A percentile compares a stretch with the other conserved stretches of the same genome.
Evolutionary conservation across 2,113 vertebrate genomes (phyloP).

Genomic region (Semicossyphus pulcher): DNA sequence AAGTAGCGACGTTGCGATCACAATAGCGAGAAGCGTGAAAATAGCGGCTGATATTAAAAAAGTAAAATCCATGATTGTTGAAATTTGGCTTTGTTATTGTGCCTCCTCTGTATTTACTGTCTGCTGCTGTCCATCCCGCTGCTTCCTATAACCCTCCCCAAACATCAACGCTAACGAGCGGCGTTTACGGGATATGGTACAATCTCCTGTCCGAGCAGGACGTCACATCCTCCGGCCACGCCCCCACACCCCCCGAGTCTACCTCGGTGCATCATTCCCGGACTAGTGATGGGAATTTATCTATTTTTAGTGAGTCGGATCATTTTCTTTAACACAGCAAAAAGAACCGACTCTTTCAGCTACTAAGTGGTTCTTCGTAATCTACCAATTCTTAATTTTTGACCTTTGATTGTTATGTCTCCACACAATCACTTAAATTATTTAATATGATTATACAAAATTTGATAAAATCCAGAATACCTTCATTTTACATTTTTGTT

Average conservation of each 20-base stretch:
- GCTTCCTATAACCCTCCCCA: constrained; percentile 35
- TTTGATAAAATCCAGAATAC: too few relatives aligned
- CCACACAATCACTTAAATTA: too few relatives aligned
- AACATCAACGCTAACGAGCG: constrained; percentile 41
- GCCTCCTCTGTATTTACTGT: neutral
- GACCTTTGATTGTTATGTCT: too few relatives aligned
- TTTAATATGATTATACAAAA: too few relatives aligned
- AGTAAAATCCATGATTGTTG: constrained; percentile 61
- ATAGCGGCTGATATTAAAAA: constrained; percentile 63
- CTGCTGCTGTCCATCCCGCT: constrained; percentile 19
- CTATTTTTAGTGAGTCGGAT: neutral
- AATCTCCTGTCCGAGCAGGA: constrained; percentile 17
- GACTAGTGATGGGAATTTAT: neutral
- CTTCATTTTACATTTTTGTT: too few relatives aligned
- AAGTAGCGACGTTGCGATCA: constrained; percentile 73
- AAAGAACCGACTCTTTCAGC: neutral
- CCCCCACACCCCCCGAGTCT: neutral
- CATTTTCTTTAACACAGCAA: neutral
- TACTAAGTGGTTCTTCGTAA: too few relatives aligned
- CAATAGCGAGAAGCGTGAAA: constrained; percentile 76
- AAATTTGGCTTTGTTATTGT: rapidly evolving
- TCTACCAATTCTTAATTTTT: too few relatives aligned
- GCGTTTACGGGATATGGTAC: constrained; percentile 14
- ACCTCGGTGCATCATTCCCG: neutral
- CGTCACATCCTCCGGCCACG: constrained; percentile 65